Evolutionary conservation across 2,113 vertebrate genomes (phyloP).

Genomic region (Turnix velox): DNA sequence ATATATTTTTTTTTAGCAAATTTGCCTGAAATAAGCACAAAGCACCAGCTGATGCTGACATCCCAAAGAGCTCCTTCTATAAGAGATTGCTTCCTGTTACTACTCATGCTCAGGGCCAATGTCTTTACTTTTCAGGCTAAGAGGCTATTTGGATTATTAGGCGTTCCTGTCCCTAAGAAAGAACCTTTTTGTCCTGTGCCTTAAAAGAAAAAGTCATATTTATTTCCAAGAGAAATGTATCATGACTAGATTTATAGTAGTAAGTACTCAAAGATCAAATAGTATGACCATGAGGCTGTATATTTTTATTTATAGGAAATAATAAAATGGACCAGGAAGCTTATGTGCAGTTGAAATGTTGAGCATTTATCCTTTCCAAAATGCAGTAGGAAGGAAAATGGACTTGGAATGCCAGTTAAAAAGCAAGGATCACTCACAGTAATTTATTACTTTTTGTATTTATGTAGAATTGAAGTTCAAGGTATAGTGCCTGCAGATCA

Average conservation of each 20-base stretch:
- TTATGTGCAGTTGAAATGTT: background rate
- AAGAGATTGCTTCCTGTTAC: background rate
- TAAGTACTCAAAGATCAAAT: background rate
- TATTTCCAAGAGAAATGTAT: constrained; percentile 35
- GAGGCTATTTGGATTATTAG: background rate
- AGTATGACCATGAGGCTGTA: background rate
- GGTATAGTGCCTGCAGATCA: background rate
- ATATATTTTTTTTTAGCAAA: too few relatives aligned
- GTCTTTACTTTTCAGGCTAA: background rate
- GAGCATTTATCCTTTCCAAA: constrained; percentile 38
- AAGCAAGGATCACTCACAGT: background rate
- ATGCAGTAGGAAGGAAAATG: constrained; percentile 32
- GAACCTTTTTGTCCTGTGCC: background rate
- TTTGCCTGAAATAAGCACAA: background rate
- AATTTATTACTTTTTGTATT: constrained; percentile 40
- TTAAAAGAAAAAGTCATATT: background rate
- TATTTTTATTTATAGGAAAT: constrained; percentile 55
- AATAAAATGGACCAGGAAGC: constrained; percentile 4
- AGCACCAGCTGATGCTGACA: background rate
- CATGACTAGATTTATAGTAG: constrained; percentile 34
- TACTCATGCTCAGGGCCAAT: background rate
- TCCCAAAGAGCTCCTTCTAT: background rate
- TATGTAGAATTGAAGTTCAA: background rate
- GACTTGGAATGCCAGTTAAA: constrained; percentile 8
- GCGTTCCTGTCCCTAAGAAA: background rate